phyloP scores from a whole-genome alignment of 2,888 invertebrate species.

The Laothoe populi region DNA sequence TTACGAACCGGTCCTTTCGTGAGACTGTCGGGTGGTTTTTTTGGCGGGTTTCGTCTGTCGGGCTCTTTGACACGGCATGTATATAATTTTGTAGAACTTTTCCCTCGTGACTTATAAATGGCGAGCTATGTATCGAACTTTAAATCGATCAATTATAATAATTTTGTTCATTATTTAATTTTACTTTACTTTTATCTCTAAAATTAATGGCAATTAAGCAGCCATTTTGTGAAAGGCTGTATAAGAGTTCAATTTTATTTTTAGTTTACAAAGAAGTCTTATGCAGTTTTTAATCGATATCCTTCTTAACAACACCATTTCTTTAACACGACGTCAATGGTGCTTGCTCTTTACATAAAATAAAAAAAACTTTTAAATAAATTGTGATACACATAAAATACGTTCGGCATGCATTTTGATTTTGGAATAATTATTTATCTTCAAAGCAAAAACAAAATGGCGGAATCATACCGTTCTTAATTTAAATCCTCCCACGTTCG shows the following conservation, averaged over 20 bases:
- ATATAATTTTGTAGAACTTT: slow-evolving; percentile 25
- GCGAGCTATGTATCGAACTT: background rate
- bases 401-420: no score
- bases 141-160: slow-evolving; percentile 3
- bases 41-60: slow-evolving; percentile 28
- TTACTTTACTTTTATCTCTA: background rate
- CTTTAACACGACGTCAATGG: no score
- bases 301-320: no score
- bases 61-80: slow-evolving; percentile 22
- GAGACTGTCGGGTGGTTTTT: slow-evolving; percentile 40
- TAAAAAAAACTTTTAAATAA: no score
- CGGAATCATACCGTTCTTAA: background rate
- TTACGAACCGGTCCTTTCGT: slow-evolving; percentile 44
- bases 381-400: no score
- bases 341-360: no score
- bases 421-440: no score
- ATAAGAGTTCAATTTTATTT: background rate
- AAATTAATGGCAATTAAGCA: background rate
- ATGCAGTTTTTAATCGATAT: no score
- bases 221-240: background rate
- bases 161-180: no score
- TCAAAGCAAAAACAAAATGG: background rate
- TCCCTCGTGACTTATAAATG: slow-evolving; percentile 13
- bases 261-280: no score
- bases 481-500: background rate